Conservation (phyloP, 2,797 vertebrate genomes). For the Spinibarbus caldwelli region DNA sequence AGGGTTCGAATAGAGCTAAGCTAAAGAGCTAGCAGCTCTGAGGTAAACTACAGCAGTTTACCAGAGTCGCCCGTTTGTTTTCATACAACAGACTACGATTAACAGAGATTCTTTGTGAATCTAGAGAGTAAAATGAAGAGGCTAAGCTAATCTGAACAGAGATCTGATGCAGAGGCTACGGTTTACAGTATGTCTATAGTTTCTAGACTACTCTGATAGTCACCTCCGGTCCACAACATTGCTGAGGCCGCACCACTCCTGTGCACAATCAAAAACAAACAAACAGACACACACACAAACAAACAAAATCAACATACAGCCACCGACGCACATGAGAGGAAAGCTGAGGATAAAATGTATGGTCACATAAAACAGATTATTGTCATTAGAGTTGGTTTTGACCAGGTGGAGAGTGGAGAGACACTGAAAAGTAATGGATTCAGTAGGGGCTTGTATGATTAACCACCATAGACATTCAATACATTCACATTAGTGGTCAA, state of each 20-base stretch:
- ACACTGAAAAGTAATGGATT: slow-evolving; percentile 23
- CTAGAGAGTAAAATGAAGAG: slow-evolving; percentile 80
- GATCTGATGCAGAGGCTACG: slow-evolving; percentile 82
- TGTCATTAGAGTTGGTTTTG: slow-evolving; percentile 3
- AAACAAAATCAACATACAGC: slow-evolving; percentile 60
- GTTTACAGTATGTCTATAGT: slow-evolving; percentile 79
- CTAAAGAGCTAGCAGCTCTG: slow-evolving; percentile 73
- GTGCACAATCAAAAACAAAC: slow-evolving; percentile 83
- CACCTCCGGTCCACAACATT: slow-evolving; percentile 84
- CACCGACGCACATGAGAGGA: slow-evolving; percentile 53
- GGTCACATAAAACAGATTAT: slow-evolving; percentile 38
- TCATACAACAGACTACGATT: slow-evolving; percentile 62
- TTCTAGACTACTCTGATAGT: slow-evolving; percentile 86
- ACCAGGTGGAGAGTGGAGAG: slow-evolving; percentile 8
- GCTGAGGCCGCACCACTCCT: slow-evolving; percentile 83
- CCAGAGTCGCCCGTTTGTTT: slow-evolving; percentile 65
- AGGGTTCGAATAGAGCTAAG: slow-evolving; percentile 78
- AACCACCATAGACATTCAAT: neutral
- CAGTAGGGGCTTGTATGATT: neutral
- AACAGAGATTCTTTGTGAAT: slow-evolving; percentile 66
- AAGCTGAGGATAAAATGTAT: slow-evolving; percentile 50
- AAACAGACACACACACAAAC: slow-evolving; percentile 65
- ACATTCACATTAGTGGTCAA: neutral
- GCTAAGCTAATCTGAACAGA: slow-evolving; percentile 78
- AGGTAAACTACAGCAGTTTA: slow-evolving; percentile 75